phyloP scores from a whole-genome alignment of 1,140 invertebrate species.

The Zaprionus taronus region DNA sequence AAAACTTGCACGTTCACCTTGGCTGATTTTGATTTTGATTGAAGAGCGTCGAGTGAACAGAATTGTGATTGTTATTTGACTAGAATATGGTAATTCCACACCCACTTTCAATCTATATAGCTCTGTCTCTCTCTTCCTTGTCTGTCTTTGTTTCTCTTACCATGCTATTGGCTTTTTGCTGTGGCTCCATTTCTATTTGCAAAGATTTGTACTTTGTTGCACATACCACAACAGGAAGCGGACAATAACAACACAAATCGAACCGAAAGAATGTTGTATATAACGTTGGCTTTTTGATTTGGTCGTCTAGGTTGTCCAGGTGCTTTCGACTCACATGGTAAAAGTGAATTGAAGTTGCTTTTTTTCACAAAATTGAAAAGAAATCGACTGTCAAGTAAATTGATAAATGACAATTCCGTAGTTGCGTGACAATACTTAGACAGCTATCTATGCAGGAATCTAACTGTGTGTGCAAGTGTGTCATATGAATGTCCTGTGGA shows the following conservation, averaged over 20 bases:
- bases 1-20: slow-evolving; percentile 44
- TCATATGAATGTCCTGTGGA: slow-evolving; percentile 39
- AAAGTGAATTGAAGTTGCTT: slow-evolving; percentile 71
- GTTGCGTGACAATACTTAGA: slow-evolving; percentile 65
- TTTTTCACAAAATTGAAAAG: slow-evolving; percentile 73
- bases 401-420: slow-evolving; percentile 78
- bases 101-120: background rate
- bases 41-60: slow-evolving; percentile 61
- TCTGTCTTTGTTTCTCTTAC: slow-evolving; percentile 34
- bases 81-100: slow-evolving; percentile 76
- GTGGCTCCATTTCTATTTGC: slow-evolving; percentile 28
- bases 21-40: slow-evolving; percentile 77
- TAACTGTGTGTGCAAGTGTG: background rate
- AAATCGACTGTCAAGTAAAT: slow-evolving; percentile 84
- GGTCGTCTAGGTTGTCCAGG: slow-evolving; percentile 27
- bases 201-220: slow-evolving; percentile 49
- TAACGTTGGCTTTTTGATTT: slow-evolving; percentile 38
- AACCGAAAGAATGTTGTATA: slow-evolving; percentile 10
- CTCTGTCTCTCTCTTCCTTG: background rate
- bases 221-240: slow-evolving; percentile 37
- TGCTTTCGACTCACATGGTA: slow-evolving; percentile 14
- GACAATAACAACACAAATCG: slow-evolving; percentile 15
- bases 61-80: slow-evolving; percentile 76
- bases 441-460: slow-evolving; percentile 11
- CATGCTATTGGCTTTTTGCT: slow-evolving; percentile 2